Percentiles rank a stretch among this genome's conserved stretches.
These are phyloP conservation scores for Masnerella sp. DNA, from an alignment of 2,888 invertebrate species.

Conservation along the genomic window DNA sequence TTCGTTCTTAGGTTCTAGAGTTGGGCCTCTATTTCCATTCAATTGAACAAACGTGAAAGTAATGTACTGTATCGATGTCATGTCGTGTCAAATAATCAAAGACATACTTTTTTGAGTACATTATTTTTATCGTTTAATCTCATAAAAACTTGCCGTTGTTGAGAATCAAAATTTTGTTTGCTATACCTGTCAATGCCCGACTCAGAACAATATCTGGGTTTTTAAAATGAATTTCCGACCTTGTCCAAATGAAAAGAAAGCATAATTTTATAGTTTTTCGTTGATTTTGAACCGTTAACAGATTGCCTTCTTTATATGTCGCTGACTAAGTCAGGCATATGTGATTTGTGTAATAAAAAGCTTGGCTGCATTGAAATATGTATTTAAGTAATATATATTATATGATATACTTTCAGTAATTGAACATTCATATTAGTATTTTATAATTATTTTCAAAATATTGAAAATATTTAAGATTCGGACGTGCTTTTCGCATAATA, in stretches of 20 bases:
- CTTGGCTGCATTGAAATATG: conserved; percentile 54
- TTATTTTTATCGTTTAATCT: conserved; percentile 13
- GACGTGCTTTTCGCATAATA: no score
- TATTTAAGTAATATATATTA: conserved; percentile 51
- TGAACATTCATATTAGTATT: conserved; percentile 33
- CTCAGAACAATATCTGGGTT: conserved; percentile 6
- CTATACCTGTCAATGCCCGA: not conserved
- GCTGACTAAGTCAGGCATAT: conserved; percentile 46
- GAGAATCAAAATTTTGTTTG: conserved; percentile 7
- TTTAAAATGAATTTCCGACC: not conserved
- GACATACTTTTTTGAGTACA: not conserved
- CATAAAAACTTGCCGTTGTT: conserved; percentile 11
- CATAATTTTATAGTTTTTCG: conserved; percentile 32
- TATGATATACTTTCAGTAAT: conserved; percentile 36
- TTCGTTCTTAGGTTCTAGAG: conserved; percentile 12
- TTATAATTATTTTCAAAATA: conserved; percentile 31
- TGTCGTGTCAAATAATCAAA: no score
- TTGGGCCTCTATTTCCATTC: conserved; percentile 2
- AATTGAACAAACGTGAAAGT: conserved; percentile 16
- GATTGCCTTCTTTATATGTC: conserved; percentile 53
- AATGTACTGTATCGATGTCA: no score
- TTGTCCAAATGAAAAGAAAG: conserved; percentile 22
- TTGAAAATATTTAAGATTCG: not conserved
- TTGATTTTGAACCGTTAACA: conserved; percentile 26
- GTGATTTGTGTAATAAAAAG: conserved; percentile 55